Conservation (phyloP, 2,797 vertebrate genomes). For the Phalanger gymnotis region DNA sequence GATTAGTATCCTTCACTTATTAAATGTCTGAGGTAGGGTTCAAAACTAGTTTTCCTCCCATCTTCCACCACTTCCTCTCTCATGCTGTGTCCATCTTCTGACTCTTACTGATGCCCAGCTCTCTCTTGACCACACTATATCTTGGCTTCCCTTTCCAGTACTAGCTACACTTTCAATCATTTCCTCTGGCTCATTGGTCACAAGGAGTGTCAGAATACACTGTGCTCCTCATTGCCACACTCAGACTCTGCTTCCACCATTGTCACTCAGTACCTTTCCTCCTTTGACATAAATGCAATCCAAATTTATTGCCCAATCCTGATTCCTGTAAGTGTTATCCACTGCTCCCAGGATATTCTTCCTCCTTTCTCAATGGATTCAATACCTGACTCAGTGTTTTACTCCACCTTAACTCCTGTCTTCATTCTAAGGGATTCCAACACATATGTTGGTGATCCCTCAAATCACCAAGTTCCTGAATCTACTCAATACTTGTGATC, state of each 20-base stretch:
- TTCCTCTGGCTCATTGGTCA: not conserved
- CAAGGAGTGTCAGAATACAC: not conserved
- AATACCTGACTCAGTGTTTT: not conserved
- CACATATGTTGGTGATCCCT: not conserved
- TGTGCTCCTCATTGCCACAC: not conserved
- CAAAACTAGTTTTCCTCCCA: not conserved
- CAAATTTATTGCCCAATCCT: not conserved
- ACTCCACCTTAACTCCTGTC: not conserved
- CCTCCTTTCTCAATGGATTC: not conserved
- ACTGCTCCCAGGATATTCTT: not conserved
- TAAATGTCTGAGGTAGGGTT: not conserved
- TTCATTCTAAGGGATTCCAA: not conserved
- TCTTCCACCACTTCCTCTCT: not conserved
- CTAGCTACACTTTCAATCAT: not conserved
- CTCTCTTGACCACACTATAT: not conserved
- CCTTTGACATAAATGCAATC: not conserved
- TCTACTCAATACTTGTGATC: not conserved
- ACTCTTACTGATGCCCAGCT: not conserved
- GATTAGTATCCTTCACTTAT: not conserved
- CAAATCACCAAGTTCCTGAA: not conserved
- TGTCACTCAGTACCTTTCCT: not conserved
- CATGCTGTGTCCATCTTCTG: not conserved
- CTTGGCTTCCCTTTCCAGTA: not conserved
- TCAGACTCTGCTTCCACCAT: not conserved
- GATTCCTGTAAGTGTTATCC: not conserved